Percentiles rank a stretch among this genome's conserved stretches.
Conservation (phyloP, 2,113 vertebrate species). For the Sebastes fasciatus region DNA sequence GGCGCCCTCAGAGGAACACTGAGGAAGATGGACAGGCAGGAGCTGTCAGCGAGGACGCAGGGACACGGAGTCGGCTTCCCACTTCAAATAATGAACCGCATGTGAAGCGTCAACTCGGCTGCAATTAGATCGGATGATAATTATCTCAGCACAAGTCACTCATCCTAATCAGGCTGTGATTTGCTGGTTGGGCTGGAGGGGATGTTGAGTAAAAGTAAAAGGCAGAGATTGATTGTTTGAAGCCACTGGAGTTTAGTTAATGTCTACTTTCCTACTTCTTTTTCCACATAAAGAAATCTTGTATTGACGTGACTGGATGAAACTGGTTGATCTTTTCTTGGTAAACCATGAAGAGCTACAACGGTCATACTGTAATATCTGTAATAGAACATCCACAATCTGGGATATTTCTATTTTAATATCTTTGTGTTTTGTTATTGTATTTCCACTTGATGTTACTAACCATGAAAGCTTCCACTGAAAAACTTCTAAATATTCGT, state of each 20-base stretch:
- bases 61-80: slow-evolving; percentile 42
- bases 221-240: neutral
- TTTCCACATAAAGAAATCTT: neutral
- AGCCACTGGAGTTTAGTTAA: neutral
- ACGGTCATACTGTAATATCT: neutral
- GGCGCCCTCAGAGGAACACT: slow-evolving; percentile 4
- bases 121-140: slow-evolving; percentile 66
- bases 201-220: neutral
- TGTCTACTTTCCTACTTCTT: neutral
- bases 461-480: neutral
- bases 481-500: neutral
- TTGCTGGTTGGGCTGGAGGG: neutral
- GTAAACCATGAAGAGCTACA: neutral
- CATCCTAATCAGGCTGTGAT: slow-evolving; percentile 43
- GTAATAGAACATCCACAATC: neutral
- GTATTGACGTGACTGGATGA: neutral
- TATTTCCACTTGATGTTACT: neutral
- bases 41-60: slow-evolving; percentile 48
- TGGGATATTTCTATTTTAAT: neutral
- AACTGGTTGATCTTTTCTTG: neutral
- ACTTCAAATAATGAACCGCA: slow-evolving; percentile 61
- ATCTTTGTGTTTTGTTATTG: neutral
- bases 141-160: slow-evolving; percentile 60
- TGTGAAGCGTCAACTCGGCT: slow-evolving; percentile 57
- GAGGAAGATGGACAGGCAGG: slow-evolving; percentile 59